Evolutionary conservation across 1,140 invertebrate species (phyloP).

Genomic region (Zophobas morio): DNA sequence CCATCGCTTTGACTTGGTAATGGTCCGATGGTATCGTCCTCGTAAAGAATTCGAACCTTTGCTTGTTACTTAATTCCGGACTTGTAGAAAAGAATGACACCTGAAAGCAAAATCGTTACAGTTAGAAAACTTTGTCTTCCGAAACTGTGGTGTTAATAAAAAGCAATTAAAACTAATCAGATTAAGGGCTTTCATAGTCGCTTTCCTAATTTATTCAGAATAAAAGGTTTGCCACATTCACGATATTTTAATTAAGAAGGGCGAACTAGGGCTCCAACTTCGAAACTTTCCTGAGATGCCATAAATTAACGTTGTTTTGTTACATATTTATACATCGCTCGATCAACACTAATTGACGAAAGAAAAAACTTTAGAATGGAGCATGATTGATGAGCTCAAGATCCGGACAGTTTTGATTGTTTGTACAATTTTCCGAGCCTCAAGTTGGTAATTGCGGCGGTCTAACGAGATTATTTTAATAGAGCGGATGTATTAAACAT

Average conservation of each 20-base stretch:
- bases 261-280: conserved; percentile 33
- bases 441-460: not conserved
- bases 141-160: conserved; percentile 35
- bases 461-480: too few species aligned
- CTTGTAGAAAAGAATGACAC: conserved; percentile 97
- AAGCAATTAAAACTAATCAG: conserved; percentile 51
- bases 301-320: conserved; percentile 42
- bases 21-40: conserved; percentile 96
- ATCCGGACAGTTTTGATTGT: not conserved
- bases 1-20: conserved; percentile 96
- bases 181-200: conserved; percentile 43
- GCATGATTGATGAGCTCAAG: conserved; percentile 28
- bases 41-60: conserved; percentile 95
- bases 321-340: conserved; percentile 30
- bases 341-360: conserved; percentile 32
- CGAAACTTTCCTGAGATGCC: conserved; percentile 18
- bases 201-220: conserved; percentile 17
- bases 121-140: not conserved
- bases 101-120: conserved; percentile 71
- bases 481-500: too few species aligned
- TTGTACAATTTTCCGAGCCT: not conserved
- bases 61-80: conserved; percentile 94
- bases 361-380: not conserved
- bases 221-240: conserved; percentile 35
- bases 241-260: conserved; percentile 32